Base-by-base conservation (phyloP, 2,888 invertebrate genomes). In the Pemphredon lugubris region DNA sequence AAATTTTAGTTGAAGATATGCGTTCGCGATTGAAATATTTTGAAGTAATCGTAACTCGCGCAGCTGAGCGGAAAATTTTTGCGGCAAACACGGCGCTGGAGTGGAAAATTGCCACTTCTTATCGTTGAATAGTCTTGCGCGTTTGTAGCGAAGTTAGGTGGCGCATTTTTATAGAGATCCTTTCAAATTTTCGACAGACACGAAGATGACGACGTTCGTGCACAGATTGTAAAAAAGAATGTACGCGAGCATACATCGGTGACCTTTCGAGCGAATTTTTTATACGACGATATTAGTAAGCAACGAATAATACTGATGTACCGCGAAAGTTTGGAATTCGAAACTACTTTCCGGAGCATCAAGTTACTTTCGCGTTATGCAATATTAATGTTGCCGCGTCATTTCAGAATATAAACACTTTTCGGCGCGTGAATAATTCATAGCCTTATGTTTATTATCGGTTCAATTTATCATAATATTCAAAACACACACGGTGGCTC, bases 401-500 rank as follows among this genome's bases (percentile, higher is more conserved):
- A 73, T 70, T 76, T 76, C 71, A 70, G 76, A 79, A 79, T 79
- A 76, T 73, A 79, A 79, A 76, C 68, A 76, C 76, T 75, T 75
- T 59, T 53, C 61, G 20, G 42, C 53, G 72, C 23, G 39, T 77
- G 68, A 77, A 77, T 77, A 75, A 77, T 77, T 68, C 77, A 77
- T 68, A 16, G 16, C 5, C 18, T 21, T 14, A n/a, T 58, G 59
- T 63, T 72, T 72, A 64, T 70, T 70, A 59, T 60, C 66, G 39
- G 60, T 57, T 53, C 54, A n/a, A 60, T 50, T 63, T 66, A 58
- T 72, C 66, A 45, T 60, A 47, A 57, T 51, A 37, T 55, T 45
- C 26, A 45, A 26, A 47, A 40, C 30, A 34, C 34, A n/a, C 34
- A 7, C 34, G 34, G 1, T 7, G 34, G 34, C n/a, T 34, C n/a